Conservation (phyloP, 2,888 invertebrate species). For the Agriopis aurantiaria region DNA sequence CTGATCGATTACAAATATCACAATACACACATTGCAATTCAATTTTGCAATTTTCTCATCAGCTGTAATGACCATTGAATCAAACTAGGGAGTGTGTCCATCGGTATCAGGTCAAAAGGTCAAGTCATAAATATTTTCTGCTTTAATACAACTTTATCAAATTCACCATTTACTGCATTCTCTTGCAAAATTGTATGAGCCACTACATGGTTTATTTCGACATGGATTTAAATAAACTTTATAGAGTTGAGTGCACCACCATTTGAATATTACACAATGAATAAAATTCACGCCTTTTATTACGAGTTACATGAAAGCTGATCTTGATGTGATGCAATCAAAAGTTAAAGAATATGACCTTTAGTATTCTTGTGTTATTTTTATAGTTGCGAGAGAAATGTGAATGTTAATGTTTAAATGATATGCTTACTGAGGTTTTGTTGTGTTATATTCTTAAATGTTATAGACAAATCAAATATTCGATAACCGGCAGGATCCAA, state of each 20-base stretch:
- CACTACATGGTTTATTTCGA: constrained; percentile 8
- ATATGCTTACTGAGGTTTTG: constrained; percentile 21
- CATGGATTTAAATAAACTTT: constrained; percentile 29
- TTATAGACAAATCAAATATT: too few species aligned
- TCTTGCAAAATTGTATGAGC: background rate
- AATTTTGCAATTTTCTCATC: constrained; percentile 40
- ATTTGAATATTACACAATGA: constrained; percentile 69
- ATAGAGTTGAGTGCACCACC: constrained; percentile 34
- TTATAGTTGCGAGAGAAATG: constrained; percentile 42
- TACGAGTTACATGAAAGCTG: constrained; percentile 58
- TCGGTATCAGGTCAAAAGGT: constrained; percentile 63
- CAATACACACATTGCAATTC: constrained; percentile 31
- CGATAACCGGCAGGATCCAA: too few species aligned
- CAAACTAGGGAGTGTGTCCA: constrained; percentile 56
- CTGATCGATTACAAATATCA: constrained; percentile 36
- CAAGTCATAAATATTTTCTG: constrained; percentile 39
- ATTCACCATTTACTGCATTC: background rate
- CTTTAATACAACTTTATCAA: constrained; percentile 1
- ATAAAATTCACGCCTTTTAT: constrained; percentile 66
- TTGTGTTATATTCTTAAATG: constrained; percentile 3
- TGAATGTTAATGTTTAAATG: constrained; percentile 36
- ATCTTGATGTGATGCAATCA: constrained; percentile 67
- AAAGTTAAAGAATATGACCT: constrained; percentile 57
- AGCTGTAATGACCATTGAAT: constrained; percentile 40
- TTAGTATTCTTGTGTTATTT: constrained; percentile 56